Base-by-base conservation (phyloP, 2,113 vertebrate species). In the Protobothrops flavoviridis region DNA sequence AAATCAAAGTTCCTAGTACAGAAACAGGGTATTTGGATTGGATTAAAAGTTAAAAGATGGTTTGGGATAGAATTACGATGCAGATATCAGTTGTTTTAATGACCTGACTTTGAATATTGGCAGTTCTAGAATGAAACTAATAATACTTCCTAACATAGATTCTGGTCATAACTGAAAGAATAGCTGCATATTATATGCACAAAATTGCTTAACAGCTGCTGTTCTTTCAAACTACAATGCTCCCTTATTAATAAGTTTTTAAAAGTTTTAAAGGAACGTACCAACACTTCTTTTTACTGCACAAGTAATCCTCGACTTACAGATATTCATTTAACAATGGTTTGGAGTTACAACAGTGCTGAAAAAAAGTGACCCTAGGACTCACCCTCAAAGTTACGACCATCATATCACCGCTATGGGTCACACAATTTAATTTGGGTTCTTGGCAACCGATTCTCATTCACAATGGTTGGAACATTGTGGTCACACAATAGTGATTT, bases 261-360 rank as follows among this genome's bases (percentile, higher is more conserved):
- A 94, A 94, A 95, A 96, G 61, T 43, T 52, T 7, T 69, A 61
- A 94, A 95, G 92, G 88, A 88, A 88, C 89, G 39, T 91, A 92
- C 96, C 94, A 95, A 85, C 29, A 95, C 55, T 95, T 96, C 94
- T 96, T 92, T 90, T 56, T 3, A 0, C 55, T 95, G 92, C 29
- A 15, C 11, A 69, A 11, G 26, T 64, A 64, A 11, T 24, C 26
- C 91, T 93, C 7, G 0, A 93, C 94, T 94, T 96, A 33, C 29
- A 69, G 4, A n/a, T 1, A 69, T 69, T 69, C 29, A 69, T 69
- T 69, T 69, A 69, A n/a, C 29, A n/a, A 15, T 69, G 29, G 64
- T 69, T n/a, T 69, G 29, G 29, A 69, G 29, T n/a, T n/a, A n/a
- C 64, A 69, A n/a, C 2, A 2, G 64, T n/a, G 26, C 12, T 69